Conservation (phyloP, 2,113 vertebrate species). For the Austrofundulus limnaeus region DNA sequence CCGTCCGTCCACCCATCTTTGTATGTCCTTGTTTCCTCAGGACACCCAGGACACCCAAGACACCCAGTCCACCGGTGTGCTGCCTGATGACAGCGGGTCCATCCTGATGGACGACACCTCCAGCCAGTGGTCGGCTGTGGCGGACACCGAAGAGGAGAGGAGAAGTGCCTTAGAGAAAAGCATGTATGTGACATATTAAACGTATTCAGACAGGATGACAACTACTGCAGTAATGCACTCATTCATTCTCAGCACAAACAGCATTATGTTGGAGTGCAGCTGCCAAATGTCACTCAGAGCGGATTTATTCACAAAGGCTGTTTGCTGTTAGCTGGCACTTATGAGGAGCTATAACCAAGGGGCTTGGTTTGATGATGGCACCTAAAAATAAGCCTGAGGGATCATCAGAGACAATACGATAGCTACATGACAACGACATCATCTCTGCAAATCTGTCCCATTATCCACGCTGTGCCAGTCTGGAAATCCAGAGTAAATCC, state of each 20-base stretch:
- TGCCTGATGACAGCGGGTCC: conserved; percentile 74
- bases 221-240: background rate
- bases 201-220: background rate
- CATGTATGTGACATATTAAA: conserved; percentile 80
- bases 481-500: background rate
- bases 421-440: background rate
- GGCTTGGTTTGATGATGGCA: background rate
- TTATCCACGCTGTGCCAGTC: background rate
- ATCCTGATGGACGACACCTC: conserved; percentile 79
- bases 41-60: conserved; percentile 72
- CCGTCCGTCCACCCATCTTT: conserved; percentile 8
- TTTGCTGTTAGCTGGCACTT: background rate
- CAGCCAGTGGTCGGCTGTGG: conserved; percentile 77
- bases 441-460: background rate
- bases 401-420: background rate
- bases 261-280: conserved; percentile 6
- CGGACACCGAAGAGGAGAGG: conserved; percentile 85
- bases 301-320: conserved; percentile 1
- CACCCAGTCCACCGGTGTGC: conserved; percentile 67
- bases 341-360: background rate
- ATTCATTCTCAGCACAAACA: background rate
- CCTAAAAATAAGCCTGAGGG: background rate
- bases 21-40: conserved; percentile 38
- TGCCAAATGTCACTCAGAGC: background rate
- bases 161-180: conserved; percentile 88